phyloP scores from a whole-genome alignment of 2,113 vertebrate genomes.

The Lampris megalopsis region DNA sequence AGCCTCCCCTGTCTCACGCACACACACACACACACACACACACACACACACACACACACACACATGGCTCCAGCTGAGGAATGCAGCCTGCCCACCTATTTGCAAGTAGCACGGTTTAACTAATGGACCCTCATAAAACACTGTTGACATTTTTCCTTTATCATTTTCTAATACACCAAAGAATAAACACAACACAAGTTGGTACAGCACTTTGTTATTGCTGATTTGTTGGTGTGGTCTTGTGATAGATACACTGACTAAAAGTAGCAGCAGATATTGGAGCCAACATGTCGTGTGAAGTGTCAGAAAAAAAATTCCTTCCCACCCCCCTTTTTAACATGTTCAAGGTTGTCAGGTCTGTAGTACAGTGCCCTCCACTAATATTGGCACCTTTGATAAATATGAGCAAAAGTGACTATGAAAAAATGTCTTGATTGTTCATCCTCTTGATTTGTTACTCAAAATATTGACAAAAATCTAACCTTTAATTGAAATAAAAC shows the following conservation, averaged over 20 bases:
- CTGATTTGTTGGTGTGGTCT: slow-evolving; percentile 30
- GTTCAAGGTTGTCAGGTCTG: too few species aligned
- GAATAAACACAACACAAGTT: slow-evolving; percentile 54
- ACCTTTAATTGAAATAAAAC: too few species aligned
- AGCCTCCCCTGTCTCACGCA: slow-evolving; percentile 56
- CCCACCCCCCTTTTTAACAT: too few species aligned
- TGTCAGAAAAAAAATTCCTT: too few species aligned
- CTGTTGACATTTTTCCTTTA: slow-evolving; percentile 33
- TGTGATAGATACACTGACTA: not conserved
- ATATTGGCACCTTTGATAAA: too few species aligned
- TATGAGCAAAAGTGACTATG: too few species aligned
- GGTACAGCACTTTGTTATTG: slow-evolving; percentile 40
- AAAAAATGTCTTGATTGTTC: too few species aligned
- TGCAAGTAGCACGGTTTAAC: slow-evolving; percentile 57
- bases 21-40: slow-evolving; percentile 27
- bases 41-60: slow-evolving; percentile 20
- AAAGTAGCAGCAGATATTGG: not conserved
- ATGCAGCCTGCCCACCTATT: slow-evolving; percentile 64
- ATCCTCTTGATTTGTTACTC: too few species aligned
- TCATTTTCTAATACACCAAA: slow-evolving; percentile 50
- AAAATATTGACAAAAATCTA: too few species aligned
- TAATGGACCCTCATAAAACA: slow-evolving; percentile 54
- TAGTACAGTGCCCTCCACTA: too few species aligned
- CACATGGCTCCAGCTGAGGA: slow-evolving; percentile 54
- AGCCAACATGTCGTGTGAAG: too few species aligned